phyloP scores from a whole-genome alignment of 2,888 invertebrate genomes.

The Tryphoninae sp. region DNA sequence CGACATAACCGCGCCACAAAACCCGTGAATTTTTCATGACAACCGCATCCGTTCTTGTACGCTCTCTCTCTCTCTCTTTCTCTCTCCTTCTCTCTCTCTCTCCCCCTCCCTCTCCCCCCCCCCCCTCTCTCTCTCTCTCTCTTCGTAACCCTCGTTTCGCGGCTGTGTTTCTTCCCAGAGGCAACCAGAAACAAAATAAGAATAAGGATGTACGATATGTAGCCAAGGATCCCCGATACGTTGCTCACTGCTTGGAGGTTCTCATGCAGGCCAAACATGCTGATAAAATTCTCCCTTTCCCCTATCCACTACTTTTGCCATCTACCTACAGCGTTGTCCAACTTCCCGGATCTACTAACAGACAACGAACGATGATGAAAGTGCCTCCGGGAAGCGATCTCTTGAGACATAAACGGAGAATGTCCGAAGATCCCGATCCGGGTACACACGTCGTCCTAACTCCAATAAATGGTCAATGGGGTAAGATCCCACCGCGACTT shows the following conservation, averaged over 20 bases:
- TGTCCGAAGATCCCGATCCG: conserved; percentile 34
- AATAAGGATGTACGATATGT: conserved; percentile 3
- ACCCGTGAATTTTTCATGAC: conserved; percentile 56
- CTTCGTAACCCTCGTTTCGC: neutral
- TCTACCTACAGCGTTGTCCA: conserved; percentile 19
- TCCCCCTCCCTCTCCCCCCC: neutral
- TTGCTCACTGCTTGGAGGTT: neutral
- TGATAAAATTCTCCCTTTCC: neutral
- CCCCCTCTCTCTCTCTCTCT: neutral
- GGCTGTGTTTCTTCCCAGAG: neutral
- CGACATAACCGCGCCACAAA: conserved; percentile 42
- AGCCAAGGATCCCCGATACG: neutral
- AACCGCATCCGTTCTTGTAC: conserved; percentile 22
- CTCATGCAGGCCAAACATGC: neutral
- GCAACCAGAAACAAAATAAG: neutral
- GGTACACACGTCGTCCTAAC: conserved; percentile 21
- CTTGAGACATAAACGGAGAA: conserved; percentile 40
- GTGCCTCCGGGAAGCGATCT: conserved; percentile 47
- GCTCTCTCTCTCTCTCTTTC: neutral
- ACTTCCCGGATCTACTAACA: conserved; percentile 30
- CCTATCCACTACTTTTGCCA: neutral
- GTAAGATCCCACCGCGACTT: neutral
- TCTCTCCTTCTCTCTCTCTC: neutral
- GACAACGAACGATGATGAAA: conserved; percentile 28
- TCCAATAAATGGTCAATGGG: conserved; percentile 1